Conservation (phyloP, 2,888 invertebrate genomes). For the Lordiphosa fenestrarum region DNA sequence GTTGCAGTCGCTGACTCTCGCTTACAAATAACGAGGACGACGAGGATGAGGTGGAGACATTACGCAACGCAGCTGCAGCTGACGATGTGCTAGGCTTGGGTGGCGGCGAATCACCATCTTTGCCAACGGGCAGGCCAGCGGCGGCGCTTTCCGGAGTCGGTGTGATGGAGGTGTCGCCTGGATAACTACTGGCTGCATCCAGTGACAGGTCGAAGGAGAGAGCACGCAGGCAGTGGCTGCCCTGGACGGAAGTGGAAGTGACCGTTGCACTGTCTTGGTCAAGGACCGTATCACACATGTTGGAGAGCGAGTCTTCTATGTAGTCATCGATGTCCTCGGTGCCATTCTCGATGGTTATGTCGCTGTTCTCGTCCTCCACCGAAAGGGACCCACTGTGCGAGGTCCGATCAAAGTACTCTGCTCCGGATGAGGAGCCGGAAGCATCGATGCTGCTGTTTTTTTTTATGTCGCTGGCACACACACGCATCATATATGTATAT, state of each 20-base stretch:
- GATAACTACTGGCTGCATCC: constrained; percentile 16
- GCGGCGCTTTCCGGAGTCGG: constrained; percentile 42
- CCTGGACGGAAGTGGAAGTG: constrained; percentile 37
- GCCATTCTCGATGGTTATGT: constrained; percentile 78
- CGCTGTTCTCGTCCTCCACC: constrained; percentile 80
- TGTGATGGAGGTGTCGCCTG: constrained; percentile 34
- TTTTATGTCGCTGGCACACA: constrained; percentile 55
- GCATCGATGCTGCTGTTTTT: constrained; percentile 70
- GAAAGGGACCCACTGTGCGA: constrained; percentile 78
- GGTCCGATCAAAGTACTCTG: constrained; percentile 66
- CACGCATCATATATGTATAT: constrained; percentile 1
- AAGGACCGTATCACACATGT: constrained; percentile 72
- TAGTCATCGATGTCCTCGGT: constrained; percentile 77
- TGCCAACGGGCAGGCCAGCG: not conserved
- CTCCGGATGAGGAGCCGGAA: constrained; percentile 56
- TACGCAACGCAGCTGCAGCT: constrained; percentile 21
- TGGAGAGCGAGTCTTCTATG: constrained; percentile 77
- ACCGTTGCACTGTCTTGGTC: constrained; percentile 56
- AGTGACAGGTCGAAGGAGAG: constrained; percentile 52
- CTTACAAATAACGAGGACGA: constrained; percentile 41
- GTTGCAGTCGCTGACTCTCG: constrained; percentile 73
- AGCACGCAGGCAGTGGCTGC: constrained; percentile 23
- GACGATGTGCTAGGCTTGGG: constrained; percentile 39
- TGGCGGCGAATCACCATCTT: constrained; percentile 4
- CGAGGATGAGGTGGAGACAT: constrained; percentile 29